A percentile compares a stretch with the other conserved stretches of the same genome.
Evolutionary conservation across 2,797 vertebrate genomes (phyloP).

Genomic region (Melanotaenia boesemani): DNA sequence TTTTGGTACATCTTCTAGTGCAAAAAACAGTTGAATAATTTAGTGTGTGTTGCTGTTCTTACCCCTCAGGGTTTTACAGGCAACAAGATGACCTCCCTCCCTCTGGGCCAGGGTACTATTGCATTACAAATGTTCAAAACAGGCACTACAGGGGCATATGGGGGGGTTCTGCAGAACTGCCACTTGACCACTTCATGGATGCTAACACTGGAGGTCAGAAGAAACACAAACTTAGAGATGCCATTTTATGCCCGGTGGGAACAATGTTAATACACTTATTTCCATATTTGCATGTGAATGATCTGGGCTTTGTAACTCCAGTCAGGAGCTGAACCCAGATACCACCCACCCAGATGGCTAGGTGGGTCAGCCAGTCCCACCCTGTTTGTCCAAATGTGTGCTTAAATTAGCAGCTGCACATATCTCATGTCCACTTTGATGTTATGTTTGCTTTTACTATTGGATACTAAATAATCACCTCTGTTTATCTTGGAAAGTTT

Average conservation of each 20-base stretch:
- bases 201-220: slow-evolving; percentile 89
- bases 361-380: slow-evolving; percentile 65
- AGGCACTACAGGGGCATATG: slow-evolving; percentile 88
- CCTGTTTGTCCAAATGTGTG: not conserved
- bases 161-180: slow-evolving; percentile 94
- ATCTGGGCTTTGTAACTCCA: slow-evolving; percentile 13
- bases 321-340: slow-evolving; percentile 89
- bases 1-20: not conserved
- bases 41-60: slow-evolving; percentile 15
- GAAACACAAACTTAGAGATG: not conserved
- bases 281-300: not conserved
- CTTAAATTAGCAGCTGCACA: not conserved
- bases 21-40: too few species aligned
- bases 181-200: slow-evolving; percentile 94
- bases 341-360: slow-evolving; percentile 13
- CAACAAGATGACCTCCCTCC: slow-evolving; percentile 88
- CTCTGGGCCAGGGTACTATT: slow-evolving; percentile 92
- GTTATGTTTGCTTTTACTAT: slow-evolving; percentile 14
- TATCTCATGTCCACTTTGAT: slow-evolving; percentile 18
- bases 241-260: not conserved
- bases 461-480: slow-evolving; percentile 10
- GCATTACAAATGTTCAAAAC: slow-evolving; percentile 90
- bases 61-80: slow-evolving; percentile 86
- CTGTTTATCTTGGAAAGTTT: slow-evolving; percentile 6
- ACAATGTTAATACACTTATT: not conserved